These are phyloP conservation scores for Tromatobia lineatoria DNA, from an alignment of 2,888 invertebrate species.

Conservation along the genomic window DNA sequence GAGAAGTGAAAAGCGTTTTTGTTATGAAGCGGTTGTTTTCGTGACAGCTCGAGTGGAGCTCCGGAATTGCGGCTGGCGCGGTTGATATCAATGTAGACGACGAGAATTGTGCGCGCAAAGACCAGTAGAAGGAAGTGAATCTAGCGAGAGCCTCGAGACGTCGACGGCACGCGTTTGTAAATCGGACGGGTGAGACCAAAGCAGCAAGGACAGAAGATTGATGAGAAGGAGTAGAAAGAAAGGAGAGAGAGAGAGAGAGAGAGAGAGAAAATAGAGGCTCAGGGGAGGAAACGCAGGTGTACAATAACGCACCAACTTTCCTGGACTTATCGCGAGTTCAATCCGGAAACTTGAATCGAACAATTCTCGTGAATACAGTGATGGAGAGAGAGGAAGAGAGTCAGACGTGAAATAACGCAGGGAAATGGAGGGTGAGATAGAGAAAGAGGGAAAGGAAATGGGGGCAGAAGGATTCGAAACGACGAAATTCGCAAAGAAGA, in stretches of 20 bases:
- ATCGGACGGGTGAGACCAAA: constrained; percentile 23
- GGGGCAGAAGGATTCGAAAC: constrained; percentile 55
- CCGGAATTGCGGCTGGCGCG: constrained; percentile 17
- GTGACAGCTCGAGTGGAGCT: constrained; percentile 32
- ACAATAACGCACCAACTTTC: constrained; percentile 64
- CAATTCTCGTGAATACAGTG: constrained; percentile 58
- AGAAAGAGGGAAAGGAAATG: constrained; percentile 30
- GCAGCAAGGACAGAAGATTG: constrained; percentile 20
- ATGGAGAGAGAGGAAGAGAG: constrained; percentile 26
- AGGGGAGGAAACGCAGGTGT: constrained; percentile 28
- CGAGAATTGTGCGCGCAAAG: constrained; percentile 23
- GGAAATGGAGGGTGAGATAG: constrained; percentile 3
- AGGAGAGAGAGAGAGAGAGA: constrained; percentile 10
- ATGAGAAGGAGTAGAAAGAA: neutral
- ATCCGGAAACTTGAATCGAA: constrained; percentile 66
- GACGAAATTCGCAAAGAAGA: constrained; percentile 54
- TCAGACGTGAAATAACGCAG: constrained; percentile 23
- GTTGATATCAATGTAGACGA: constrained; percentile 36
- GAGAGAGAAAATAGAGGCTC: constrained; percentile 25
- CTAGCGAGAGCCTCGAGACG: constrained; percentile 30
- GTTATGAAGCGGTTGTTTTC: constrained; percentile 38
- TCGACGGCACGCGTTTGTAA: constrained; percentile 44
- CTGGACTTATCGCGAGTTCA: constrained; percentile 63
- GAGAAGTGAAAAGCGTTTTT: constrained; percentile 3
- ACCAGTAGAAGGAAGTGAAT: constrained; percentile 38